Evolutionary conservation across 2,113 vertebrate genomes (phyloP).

Genomic region (Promerops cafer): DNA sequence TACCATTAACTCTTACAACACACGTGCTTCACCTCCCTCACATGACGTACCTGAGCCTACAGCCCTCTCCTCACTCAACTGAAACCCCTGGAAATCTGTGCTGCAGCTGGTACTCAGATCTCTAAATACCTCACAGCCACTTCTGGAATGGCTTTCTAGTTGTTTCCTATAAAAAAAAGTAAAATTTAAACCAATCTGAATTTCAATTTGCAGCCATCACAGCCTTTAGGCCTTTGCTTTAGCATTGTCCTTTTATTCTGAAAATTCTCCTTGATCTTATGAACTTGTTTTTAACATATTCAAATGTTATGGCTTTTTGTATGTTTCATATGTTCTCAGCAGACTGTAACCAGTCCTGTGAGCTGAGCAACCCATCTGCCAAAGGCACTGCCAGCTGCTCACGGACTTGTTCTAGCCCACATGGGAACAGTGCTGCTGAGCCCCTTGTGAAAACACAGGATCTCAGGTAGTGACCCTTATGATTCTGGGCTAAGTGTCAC

Average conservation of each 20-base stretch:
- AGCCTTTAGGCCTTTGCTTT: not conserved
- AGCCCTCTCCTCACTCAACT: not conserved
- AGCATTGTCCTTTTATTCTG: not conserved
- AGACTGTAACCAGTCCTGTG: not conserved
- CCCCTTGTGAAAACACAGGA: not conserved
- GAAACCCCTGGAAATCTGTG: not conserved
- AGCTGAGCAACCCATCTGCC: not conserved
- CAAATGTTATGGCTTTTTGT: not conserved
- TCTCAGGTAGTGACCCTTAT: not conserved
- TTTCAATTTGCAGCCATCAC: not conserved
- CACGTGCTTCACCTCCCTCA: not conserved
- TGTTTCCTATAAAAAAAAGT: not conserved
- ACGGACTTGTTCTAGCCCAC: not conserved
- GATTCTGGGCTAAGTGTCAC: not conserved
- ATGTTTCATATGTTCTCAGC: not conserved
- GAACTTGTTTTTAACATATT: not conserved
- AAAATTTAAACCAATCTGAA: not conserved
- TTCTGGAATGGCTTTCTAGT: not conserved
- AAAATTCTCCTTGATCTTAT: not conserved
- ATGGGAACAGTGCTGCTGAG: not conserved
- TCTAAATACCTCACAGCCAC: not conserved
- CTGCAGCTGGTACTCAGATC: not conserved
- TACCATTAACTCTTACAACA: conserved; percentile 47
- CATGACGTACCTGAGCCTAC: conserved; percentile 6
- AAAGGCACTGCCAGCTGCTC: not conserved